Percentiles rank a stretch among this genome's conserved stretches.
Evolutionary conservation across 2,888 invertebrate genomes (phyloP).

Genomic region (Meliscaeva auricollis): DNA sequence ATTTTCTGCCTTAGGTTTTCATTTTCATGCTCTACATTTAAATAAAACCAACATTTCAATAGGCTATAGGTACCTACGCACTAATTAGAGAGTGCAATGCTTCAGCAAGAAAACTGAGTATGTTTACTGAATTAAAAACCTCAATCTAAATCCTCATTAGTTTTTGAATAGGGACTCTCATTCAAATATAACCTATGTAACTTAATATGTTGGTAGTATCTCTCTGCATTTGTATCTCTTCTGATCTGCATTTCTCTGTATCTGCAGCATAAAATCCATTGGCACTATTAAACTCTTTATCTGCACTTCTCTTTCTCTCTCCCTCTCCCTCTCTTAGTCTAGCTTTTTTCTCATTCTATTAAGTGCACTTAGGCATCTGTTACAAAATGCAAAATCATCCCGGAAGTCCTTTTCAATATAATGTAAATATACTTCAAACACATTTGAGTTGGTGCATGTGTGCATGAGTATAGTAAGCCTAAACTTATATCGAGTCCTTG

Average conservation of each 20-base stretch:
- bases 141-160: slow-evolving; percentile 34
- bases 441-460: background rate
- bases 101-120: slow-evolving; percentile 10
- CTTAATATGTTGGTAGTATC: background rate
- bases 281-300: slow-evolving; percentile 1
- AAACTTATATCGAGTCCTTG: background rate
- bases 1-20: background rate
- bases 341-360: background rate
- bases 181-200: background rate
- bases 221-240: background rate
- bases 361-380: slow-evolving; percentile 28
- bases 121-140: slow-evolving; percentile 17
- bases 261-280: background rate
- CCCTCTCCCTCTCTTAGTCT: background rate
- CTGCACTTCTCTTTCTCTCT: background rate
- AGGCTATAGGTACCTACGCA: slow-evolving; percentile 29
- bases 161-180: background rate
- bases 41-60: background rate
- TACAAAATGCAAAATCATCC: slow-evolving; percentile 26
- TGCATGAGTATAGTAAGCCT: background rate
- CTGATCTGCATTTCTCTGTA: background rate
- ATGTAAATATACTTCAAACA: background rate
- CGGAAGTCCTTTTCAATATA: slow-evolving; percentile 25
- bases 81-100: slow-evolving; percentile 13
- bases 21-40: background rate